A percentile compares a stretch with the other conserved stretches of the same genome.
Conservation (phyloP, 2,113 vertebrate genomes). For the Marmota monax region DNA sequence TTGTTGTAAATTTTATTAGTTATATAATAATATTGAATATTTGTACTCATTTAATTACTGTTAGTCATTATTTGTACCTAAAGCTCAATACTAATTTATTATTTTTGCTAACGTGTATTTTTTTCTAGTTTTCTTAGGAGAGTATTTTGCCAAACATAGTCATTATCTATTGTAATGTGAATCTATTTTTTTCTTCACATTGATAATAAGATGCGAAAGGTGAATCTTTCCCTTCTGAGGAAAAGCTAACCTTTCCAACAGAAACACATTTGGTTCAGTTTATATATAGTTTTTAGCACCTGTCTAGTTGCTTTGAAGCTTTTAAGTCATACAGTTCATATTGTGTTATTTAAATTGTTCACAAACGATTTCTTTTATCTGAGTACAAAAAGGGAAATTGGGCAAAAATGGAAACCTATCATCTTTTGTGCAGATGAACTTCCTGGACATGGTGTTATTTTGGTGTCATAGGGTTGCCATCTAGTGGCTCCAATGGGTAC, state of each 20-base stretch:
- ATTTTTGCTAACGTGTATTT: background rate
- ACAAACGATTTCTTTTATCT: constrained; percentile 68
- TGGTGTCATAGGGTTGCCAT: constrained; percentile 77
- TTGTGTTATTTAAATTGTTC: constrained; percentile 57
- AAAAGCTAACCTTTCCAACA: background rate
- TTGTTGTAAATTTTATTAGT: background rate
- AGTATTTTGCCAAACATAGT: background rate
- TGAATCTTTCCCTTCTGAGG: constrained; percentile 16
- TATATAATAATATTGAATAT: background rate
- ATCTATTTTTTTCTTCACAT: background rate
- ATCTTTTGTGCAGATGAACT: background rate
- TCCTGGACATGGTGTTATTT: constrained; percentile 1
- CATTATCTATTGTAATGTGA: background rate
- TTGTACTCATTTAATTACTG: background rate
- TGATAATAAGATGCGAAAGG: constrained; percentile 27
- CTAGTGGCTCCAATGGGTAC: constrained; percentile 73
- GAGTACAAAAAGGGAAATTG: constrained; percentile 56
- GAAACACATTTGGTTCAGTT: constrained; percentile 64
- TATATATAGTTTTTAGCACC: constrained; percentile 52
- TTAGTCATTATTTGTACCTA: background rate
- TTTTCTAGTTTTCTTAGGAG: background rate
- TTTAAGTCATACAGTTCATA: constrained; percentile 18
- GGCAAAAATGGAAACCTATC: constrained; percentile 31
- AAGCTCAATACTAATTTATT: background rate
- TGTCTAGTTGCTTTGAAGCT: constrained; percentile 57